phyloP scores from a whole-genome alignment of 2,888 invertebrate genomes.

The Prosapia bicincta region DNA sequence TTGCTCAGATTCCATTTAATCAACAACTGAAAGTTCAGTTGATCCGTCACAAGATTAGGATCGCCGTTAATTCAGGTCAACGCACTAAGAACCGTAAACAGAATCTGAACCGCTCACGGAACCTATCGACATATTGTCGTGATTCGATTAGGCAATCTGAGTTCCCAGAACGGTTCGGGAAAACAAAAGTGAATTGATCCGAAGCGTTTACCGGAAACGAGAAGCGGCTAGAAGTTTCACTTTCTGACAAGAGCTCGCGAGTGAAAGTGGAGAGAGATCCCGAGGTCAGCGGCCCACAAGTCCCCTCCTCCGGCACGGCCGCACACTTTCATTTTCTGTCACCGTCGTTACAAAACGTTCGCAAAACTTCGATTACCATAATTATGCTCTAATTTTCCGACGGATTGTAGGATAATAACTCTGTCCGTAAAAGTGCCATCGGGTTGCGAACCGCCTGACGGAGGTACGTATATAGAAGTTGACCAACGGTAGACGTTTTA shows the following conservation, averaged over 20 bases:
- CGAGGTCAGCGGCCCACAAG: conserved; percentile 6
- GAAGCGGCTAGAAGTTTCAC: background rate
- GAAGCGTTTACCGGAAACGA: background rate
- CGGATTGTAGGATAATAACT: background rate
- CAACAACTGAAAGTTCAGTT: no score
- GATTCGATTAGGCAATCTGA: no score
- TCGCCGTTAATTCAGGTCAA: no score
- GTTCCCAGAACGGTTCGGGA: background rate
- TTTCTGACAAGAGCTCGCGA: background rate
- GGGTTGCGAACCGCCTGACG: background rate
- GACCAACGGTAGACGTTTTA: background rate
- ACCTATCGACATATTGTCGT: no score
- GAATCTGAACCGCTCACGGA: no score
- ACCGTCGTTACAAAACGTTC: background rate
- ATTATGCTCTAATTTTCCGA: background rate
- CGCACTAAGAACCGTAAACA: no score
- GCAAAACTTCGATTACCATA: background rate
- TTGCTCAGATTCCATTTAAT: no score
- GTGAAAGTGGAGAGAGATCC: conserved; percentile 12
- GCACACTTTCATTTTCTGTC: background rate
- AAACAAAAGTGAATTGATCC: background rate
- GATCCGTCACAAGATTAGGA: no score
- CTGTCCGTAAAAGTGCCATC: background rate
- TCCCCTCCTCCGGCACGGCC: background rate
- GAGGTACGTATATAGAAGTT: background rate